Conservation (phyloP, 2,888 invertebrate genomes). For the Psylliodes chrysocephalus region DNA sequence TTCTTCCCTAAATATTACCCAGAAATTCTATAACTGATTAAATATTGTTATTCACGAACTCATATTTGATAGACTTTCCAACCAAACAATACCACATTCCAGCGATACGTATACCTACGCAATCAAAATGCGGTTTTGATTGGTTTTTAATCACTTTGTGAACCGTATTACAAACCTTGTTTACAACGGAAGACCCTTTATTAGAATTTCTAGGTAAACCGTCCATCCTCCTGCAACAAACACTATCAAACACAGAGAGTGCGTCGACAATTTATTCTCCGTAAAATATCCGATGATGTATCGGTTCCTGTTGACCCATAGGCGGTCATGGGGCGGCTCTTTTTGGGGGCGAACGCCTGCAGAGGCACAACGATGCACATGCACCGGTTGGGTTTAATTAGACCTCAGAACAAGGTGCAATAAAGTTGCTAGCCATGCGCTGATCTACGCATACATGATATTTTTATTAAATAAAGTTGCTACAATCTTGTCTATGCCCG, state of each 20-base stretch:
- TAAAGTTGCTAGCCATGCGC: not conserved
- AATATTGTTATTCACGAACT: no score
- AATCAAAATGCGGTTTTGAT: not conserved
- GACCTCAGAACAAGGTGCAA: conserved; percentile 1
- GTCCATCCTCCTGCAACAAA: not conserved
- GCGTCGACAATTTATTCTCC: not conserved
- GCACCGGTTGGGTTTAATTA: not conserved
- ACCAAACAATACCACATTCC: no score
- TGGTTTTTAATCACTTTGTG: not conserved
- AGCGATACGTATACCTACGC: not conserved
- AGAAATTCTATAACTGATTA: no score
- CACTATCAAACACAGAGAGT: not conserved
- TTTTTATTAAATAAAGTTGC: no score
- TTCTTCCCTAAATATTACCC: no score
- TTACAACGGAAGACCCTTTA: not conserved
- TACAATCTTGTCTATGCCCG: no score
- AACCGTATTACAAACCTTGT: not conserved
- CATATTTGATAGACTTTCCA: no score
- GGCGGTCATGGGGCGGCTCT: not conserved
- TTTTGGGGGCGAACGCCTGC: no score
- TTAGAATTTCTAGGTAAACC: conserved; percentile 7
- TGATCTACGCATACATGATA: no score
- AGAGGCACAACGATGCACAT: not conserved
- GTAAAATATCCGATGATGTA: not conserved
- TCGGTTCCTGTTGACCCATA: not conserved